A percentile compares a stretch with the other conserved stretches of the same genome.
Conservation (phyloP, 2,888 invertebrate species). For the Andrena praecox region DNA sequence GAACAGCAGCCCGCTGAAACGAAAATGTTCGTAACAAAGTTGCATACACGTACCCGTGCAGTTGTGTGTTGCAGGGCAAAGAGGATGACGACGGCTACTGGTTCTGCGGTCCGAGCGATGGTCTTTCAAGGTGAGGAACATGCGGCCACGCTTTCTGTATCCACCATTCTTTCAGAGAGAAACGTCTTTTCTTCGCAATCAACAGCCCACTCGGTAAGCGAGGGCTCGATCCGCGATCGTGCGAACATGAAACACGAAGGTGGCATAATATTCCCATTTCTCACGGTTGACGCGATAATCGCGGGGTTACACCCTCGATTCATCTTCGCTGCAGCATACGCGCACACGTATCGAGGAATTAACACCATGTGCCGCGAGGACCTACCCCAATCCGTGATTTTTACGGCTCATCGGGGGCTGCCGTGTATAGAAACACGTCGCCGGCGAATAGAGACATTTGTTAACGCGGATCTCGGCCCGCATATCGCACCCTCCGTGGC, state of each 20-base stretch:
- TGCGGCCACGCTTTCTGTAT: too few relatives aligned
- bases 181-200: background rate
- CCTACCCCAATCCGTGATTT: slow-evolving; percentile 75
- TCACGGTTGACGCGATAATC: slow-evolving; percentile 66
- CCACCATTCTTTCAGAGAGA: background rate
- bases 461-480: slow-evolving; percentile 77
- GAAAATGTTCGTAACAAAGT: slow-evolving; percentile 66
- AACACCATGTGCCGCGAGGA: slow-evolving; percentile 63
- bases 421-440: slow-evolving; percentile 62
- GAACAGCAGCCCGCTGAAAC: slow-evolving; percentile 35
- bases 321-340: slow-evolving; percentile 36
- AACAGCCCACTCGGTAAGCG: background rate
- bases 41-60: slow-evolving; percentile 48
- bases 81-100: slow-evolving; percentile 48
- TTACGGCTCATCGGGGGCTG: slow-evolving; percentile 73
- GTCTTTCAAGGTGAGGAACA: too few relatives aligned
- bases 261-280: slow-evolving; percentile 68
- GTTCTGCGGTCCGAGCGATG: slow-evolving; percentile 4
- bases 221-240: background rate
- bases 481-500: slow-evolving; percentile 70
- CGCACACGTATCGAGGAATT: slow-evolving; percentile 49
- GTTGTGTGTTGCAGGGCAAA: slow-evolving; percentile 52
- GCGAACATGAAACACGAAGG: slow-evolving; percentile 13
- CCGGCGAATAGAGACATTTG: slow-evolving; percentile 82
- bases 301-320: slow-evolving; percentile 27